Evolutionary conservation across 2,113 vertebrate genomes (phyloP).

Genomic region (Hoplias malabaricus): DNA sequence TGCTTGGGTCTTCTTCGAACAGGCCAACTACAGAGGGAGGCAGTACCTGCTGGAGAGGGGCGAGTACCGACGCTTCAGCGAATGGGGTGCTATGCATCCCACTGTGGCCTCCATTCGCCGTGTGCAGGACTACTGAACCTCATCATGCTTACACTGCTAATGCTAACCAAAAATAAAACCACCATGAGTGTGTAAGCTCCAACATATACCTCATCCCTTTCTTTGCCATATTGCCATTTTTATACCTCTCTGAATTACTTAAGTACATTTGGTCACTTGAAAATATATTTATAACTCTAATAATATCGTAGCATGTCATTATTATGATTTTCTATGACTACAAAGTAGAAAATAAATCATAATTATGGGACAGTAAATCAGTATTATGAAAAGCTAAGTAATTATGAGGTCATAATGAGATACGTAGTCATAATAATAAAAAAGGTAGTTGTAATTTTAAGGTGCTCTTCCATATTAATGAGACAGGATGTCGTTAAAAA

Average conservation of each 20-base stretch:
- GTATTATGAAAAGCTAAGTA: too few relatives aligned
- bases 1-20: slow-evolving; percentile 68
- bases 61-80: slow-evolving; percentile 62
- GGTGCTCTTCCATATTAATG: too few relatives aligned
- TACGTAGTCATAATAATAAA: too few relatives aligned
- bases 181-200: background rate
- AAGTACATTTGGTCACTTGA: too few relatives aligned
- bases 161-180: background rate
- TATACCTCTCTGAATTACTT: background rate
- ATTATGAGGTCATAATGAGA: too few relatives aligned
- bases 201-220: background rate
- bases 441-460: too few relatives aligned
- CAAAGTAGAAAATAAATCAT: too few relatives aligned
- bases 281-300: too few relatives aligned
- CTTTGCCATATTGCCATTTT: background rate
- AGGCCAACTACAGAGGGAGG: slow-evolving; percentile 65
- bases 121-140: background rate
- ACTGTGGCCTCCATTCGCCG: slow-evolving; percentile 63
- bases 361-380: too few relatives aligned
- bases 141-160: background rate
- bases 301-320: too few relatives aligned
- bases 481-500: too few relatives aligned
- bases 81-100: slow-evolving; percentile 63
- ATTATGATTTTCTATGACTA: too few relatives aligned
- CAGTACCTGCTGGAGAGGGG: slow-evolving; percentile 67